Conservation (phyloP, 2,797 vertebrate genomes). For the Setipinna tenuifilis region DNA sequence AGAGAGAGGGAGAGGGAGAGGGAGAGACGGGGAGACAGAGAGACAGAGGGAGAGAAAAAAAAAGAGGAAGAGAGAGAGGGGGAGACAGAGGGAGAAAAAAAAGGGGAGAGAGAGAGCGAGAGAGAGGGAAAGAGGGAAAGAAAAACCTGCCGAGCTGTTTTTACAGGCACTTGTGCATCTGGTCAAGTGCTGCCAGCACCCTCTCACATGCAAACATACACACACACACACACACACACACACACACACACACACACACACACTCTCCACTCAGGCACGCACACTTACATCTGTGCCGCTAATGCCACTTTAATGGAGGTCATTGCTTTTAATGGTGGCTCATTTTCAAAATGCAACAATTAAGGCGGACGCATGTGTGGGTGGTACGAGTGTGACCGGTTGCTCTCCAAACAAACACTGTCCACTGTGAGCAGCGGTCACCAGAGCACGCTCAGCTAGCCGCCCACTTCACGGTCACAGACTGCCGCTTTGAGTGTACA, state of each 20-base stretch:
- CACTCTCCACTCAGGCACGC: conserved; percentile 38
- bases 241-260: conserved; percentile 41
- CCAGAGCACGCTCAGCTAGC: conserved; percentile 47
- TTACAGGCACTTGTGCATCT: conserved; percentile 72
- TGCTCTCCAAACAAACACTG: conserved; percentile 71
- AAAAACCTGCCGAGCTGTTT: conserved; percentile 72
- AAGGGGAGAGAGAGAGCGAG: conserved; percentile 38
- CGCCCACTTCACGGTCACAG: conserved; percentile 38
- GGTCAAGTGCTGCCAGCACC: conserved; percentile 65
- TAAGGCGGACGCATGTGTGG: conserved; percentile 61
- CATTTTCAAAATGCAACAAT: conserved; percentile 74
- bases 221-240: conserved; percentile 41
- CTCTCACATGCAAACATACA: conserved; percentile 1
- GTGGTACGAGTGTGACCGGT: conserved; percentile 61
- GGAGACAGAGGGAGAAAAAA: conserved; percentile 49
- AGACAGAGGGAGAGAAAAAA: conserved; percentile 46
- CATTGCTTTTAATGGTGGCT: conserved; percentile 79
- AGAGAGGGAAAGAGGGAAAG: conserved; percentile 39
- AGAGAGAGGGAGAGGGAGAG: conserved; percentile 47
- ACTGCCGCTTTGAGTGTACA: background rate
- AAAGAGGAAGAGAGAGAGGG: conserved; percentile 45
- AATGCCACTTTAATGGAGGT: conserved; percentile 75
- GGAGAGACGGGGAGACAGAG: conserved; percentile 58
- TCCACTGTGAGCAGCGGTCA: conserved; percentile 35
- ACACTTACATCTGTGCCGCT: conserved; percentile 63